A percentile compares a stretch with the other conserved stretches of the same genome.
phyloP scores from a whole-genome alignment of 2,113 vertebrate species.

The Hiodon tergisus region DNA sequence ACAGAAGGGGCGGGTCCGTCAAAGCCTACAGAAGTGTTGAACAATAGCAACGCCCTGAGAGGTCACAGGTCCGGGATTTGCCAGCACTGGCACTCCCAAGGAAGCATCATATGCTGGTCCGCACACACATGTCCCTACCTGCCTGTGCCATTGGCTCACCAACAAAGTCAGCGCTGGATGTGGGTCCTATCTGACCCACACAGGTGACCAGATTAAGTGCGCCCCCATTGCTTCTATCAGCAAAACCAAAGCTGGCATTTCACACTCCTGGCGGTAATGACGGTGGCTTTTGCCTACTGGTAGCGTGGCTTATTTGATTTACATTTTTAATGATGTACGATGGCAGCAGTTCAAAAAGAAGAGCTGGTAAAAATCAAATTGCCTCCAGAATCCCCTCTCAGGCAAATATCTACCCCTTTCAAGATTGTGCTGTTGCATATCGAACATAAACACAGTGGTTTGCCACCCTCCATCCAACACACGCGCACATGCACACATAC shows the following conservation, averaged over 20 bases:
- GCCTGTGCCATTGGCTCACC: slow-evolving; percentile 16
- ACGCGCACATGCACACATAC: neutral
- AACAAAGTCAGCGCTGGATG: slow-evolving; percentile 24
- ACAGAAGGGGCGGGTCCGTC: neutral
- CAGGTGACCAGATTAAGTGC: slow-evolving; percentile 26
- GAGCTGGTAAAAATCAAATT: slow-evolving; percentile 8
- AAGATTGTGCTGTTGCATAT: slow-evolving; percentile 3
- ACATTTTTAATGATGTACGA: slow-evolving; percentile 35
- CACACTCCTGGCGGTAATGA: slow-evolving; percentile 18
- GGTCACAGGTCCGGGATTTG: neutral
- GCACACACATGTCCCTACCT: slow-evolving; percentile 21
- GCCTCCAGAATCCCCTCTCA: slow-evolving; percentile 18
- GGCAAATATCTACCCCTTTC: slow-evolving; percentile 5
- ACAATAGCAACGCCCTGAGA: neutral
- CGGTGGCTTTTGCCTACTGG: slow-evolving; percentile 38
- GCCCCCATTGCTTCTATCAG: slow-evolving; percentile 27
- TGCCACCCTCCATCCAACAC: neutral
- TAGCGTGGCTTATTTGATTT: slow-evolving; percentile 26
- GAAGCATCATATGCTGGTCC: neutral
- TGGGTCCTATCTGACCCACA: slow-evolving; percentile 24
- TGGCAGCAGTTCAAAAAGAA: slow-evolving; percentile 33
- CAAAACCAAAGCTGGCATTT: slow-evolving; percentile 21
- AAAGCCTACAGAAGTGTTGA: neutral
- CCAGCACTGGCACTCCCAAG: neutral
- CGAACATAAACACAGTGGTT: slow-evolving; percentile 6